Conservation (phyloP, 2,888 invertebrate species). For the Himalopsyche anomala region DNA sequence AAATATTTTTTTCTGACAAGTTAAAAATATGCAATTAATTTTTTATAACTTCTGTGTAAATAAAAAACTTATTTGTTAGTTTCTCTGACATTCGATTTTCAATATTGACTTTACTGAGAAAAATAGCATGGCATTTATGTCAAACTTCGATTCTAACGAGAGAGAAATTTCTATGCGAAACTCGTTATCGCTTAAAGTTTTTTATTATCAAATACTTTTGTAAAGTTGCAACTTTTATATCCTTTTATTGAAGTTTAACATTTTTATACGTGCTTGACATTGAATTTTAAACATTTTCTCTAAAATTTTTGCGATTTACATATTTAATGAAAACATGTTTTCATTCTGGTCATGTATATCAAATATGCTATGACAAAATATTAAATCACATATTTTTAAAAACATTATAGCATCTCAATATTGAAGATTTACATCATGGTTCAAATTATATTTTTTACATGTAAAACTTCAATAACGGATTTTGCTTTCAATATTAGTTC, state of each 20-base stretch:
- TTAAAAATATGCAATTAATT: too few relatives aligned
- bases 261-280: slow-evolving; percentile 10
- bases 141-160: neutral
- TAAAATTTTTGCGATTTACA: neutral
- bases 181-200: neutral
- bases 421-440: too few relatives aligned
- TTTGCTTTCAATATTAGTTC: too few relatives aligned
- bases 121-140: neutral
- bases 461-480: too few relatives aligned
- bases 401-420: too few relatives aligned
- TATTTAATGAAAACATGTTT: neutral
- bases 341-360: neutral
- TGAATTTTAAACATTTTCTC: neutral
- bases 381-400: too few relatives aligned
- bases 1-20: too few relatives aligned
- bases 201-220: neutral
- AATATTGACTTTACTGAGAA: neutral
- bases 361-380: too few relatives aligned
- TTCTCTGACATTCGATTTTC: neutral
- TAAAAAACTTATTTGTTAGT: neutral
- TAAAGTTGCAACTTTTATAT: neutral
- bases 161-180: neutral
- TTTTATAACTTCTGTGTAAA: neutral
- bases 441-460: too few relatives aligned
- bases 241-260: slow-evolving; percentile 10